Evolutionary conservation across 2,113 vertebrate species (phyloP).

Genomic region (Dasyprocta punctata): DNA sequence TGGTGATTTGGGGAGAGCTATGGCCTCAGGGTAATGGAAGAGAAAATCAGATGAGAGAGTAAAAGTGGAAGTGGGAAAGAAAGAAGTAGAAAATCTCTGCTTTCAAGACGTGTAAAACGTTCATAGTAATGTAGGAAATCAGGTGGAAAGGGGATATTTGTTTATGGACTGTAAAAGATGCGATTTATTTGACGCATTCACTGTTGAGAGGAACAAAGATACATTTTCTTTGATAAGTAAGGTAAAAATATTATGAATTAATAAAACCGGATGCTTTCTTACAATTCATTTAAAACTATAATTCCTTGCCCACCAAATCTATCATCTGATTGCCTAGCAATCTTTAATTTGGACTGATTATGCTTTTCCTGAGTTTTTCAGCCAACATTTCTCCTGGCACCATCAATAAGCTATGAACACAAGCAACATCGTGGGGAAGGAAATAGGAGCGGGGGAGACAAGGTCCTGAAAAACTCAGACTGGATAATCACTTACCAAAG

Average conservation of each 20-base stretch:
- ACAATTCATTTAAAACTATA: not conserved
- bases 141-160: not conserved
- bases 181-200: not conserved
- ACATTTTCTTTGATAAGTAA: constrained; percentile 30
- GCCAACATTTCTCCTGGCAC: constrained; percentile 68
- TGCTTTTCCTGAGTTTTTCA: constrained; percentile 70
- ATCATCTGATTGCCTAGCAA: constrained; percentile 11
- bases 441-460: constrained; percentile 34
- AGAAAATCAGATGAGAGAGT: not conserved
- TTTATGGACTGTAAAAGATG: not conserved
- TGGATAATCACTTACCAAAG: constrained; percentile 63
- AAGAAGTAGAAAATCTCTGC: not conserved
- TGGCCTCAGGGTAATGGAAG: not conserved
- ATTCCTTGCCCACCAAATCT: constrained; percentile 19
- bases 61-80: not conserved
- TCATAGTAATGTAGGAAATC: not conserved
- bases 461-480: constrained; percentile 41
- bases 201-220: not conserved
- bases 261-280: not conserved
- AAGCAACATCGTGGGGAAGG: constrained; percentile 62
- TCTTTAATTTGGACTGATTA: constrained; percentile 38
- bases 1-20: not conserved
- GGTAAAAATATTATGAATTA: not conserved
- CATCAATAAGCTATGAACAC: constrained; percentile 13
- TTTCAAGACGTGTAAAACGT: not conserved